Percentiles rank a stretch among this genome's conserved stretches.
Conservation (phyloP, 2,888 invertebrate genomes). For the Tuberolachnus salignus region DNA sequence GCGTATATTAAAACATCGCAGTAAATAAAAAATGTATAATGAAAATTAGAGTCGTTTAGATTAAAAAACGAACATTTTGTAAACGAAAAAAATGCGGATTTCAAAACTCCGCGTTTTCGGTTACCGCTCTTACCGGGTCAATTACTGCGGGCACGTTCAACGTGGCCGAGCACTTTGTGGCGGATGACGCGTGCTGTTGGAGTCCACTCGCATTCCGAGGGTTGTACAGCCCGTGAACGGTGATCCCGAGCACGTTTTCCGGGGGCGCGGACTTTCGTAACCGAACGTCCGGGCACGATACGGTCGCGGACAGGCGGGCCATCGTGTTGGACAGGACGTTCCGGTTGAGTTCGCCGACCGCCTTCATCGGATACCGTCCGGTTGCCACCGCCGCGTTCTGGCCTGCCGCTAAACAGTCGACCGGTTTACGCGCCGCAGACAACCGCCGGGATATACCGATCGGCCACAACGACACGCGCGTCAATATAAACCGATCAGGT, state of each 20-base stretch:
- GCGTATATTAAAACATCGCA: no score
- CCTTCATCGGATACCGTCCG: constrained; percentile 38
- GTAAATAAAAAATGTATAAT: no score
- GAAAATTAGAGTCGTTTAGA: background rate
- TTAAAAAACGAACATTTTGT: background rate
- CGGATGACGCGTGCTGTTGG: background rate
- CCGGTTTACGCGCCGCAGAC: no score
- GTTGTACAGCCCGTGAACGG: constrained; percentile 34
- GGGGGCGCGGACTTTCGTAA: background rate
- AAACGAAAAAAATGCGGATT: background rate
- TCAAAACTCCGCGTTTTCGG: no score
- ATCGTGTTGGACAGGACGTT: background rate
- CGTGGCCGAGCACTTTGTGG: constrained; percentile 28
- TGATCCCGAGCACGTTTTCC: constrained; percentile 21
- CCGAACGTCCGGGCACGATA: background rate
- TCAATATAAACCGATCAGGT: no score
- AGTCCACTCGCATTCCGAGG: background rate
- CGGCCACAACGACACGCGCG: no score
- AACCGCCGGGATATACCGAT: no score
- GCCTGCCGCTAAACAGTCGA: no score
- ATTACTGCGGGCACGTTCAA: background rate
- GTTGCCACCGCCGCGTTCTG: background rate
- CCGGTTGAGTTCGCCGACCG: background rate
- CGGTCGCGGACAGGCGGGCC: constrained; percentile 14
- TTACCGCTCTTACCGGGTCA: background rate